Evolutionary conservation across 1,140 invertebrate genomes (phyloP), one percentile per base, ranked within the genome.

Genomic region (Drosophila trapezifrons): DNA sequence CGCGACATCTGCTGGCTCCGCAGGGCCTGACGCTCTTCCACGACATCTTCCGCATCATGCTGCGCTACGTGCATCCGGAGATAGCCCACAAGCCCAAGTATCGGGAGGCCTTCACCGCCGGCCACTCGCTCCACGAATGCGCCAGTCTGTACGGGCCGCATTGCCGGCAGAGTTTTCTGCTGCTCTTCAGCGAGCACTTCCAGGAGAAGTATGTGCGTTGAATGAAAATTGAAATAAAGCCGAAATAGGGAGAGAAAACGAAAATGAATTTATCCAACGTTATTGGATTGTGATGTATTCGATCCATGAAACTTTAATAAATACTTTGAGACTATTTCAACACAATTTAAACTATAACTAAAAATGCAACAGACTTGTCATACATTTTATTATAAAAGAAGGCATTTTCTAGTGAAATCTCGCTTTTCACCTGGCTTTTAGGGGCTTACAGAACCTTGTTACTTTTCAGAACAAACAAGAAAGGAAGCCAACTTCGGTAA

Each of bases 11-110:
- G 75, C 78, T 95, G 40, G 93, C 93, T 29, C 92, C 93, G 0
- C 93, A 93, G 15, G 94, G 95, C 20, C 90, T 93, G 58, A 95
- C 94, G 18, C 93, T 96, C 54, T 92, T 95, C 15, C 95, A 95
- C 63, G 95, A 96, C 83, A 79, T 95, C 63, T 87, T 96, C 46
- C 93, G 94, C 89, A 93, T 94, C 25, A 89, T 96, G 62, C 94
- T 96, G 67, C 94, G 93, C 95, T 95, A 89, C 47, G 84, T 84
- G 40, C 70, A 84, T 66, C 77, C 84, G 52, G 84, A 87, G 76
- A 89, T 87, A 59, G 84, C 84, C 40, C 76, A 89, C 64, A 89
- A 87, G 54, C 64, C 80, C 27, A 49, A 52, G 40, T 87, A 87
- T 70, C 58, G 58, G 47, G 60, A 75, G 42, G 84, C 84, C 43